These are phyloP conservation scores for Ctena decussata DNA, from an alignment of 2,888 invertebrate species.

Conservation along the genomic window DNA sequence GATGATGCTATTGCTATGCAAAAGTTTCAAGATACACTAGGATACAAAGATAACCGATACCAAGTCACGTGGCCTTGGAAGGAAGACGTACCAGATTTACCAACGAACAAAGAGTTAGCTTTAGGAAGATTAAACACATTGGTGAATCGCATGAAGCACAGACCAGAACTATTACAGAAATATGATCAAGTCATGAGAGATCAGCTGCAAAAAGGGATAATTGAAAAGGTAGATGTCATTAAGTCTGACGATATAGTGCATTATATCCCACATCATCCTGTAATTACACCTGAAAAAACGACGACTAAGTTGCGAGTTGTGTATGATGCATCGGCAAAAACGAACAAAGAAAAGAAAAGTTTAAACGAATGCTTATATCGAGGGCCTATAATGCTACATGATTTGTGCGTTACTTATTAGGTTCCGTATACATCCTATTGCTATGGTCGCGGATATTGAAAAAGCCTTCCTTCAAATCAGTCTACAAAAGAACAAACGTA, in stretches of 20 bases:
- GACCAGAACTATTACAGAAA: slow-evolving; percentile 13
- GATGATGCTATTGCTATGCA: slow-evolving; percentile 30
- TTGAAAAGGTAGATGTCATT: slow-evolving; percentile 23
- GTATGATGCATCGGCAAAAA: slow-evolving; percentile 38
- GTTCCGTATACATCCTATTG: slow-evolving; percentile 36
- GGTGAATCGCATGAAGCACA: background rate
- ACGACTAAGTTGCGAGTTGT: slow-evolving; percentile 37
- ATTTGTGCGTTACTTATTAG: slow-evolving; percentile 42
- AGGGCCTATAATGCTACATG: slow-evolving; percentile 38
- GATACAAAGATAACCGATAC: slow-evolving; percentile 26
- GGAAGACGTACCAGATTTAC: slow-evolving; percentile 18
- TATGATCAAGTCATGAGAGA: slow-evolving; percentile 33
- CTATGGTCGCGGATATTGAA: slow-evolving; percentile 34
- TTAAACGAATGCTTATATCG: slow-evolving; percentile 40
- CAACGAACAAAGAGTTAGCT: slow-evolving; percentile 31
- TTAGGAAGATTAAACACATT: slow-evolving; percentile 21
- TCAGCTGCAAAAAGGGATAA: slow-evolving; percentile 16
- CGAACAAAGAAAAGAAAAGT: slow-evolving; percentile 17
- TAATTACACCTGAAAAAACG: slow-evolving; percentile 26
- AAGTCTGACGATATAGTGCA: slow-evolving; percentile 4
- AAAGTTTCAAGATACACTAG: slow-evolving; percentile 28
- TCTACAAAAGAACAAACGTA: slow-evolving; percentile 31
- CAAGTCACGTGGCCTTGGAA: slow-evolving; percentile 51
- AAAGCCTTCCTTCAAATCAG: slow-evolving; percentile 43
- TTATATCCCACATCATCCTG: slow-evolving; percentile 39